Percentiles rank a stretch among this genome's conserved stretches.
phyloP scores from a whole-genome alignment of 2,797 vertebrate species.

The Cirrhinus molitorella region DNA sequence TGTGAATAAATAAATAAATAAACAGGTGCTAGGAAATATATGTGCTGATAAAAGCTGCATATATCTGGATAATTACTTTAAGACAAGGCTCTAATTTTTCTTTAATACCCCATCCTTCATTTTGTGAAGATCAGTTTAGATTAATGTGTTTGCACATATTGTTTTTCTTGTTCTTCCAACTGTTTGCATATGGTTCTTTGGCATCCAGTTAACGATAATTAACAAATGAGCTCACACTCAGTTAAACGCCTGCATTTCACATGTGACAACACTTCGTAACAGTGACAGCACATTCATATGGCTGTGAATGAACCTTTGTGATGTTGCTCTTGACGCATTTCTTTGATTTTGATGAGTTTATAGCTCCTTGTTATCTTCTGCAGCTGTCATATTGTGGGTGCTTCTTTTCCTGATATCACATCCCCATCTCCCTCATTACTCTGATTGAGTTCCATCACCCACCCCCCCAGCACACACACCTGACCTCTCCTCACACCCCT shows the following conservation, averaged over 20 bases:
- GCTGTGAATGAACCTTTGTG: slow-evolving; percentile 31
- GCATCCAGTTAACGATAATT: not conserved
- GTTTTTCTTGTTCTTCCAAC: slow-evolving; percentile 6
- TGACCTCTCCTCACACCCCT: slow-evolving; percentile 32
- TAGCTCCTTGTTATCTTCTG: slow-evolving; percentile 47
- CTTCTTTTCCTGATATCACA: slow-evolving; percentile 31
- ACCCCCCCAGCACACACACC: slow-evolving; percentile 23
- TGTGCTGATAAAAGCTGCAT: slow-evolving; percentile 19
- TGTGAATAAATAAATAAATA: not conserved
- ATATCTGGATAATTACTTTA: slow-evolving; percentile 36
- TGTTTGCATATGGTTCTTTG: slow-evolving; percentile 5
- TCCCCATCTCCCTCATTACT: slow-evolving; percentile 12
- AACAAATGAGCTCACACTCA: slow-evolving; percentile 18
- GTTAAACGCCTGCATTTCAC: slow-evolving; percentile 10
- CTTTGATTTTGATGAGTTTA: slow-evolving; percentile 39
- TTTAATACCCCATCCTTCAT: slow-evolving; percentile 6
- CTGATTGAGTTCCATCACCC: slow-evolving; percentile 6
- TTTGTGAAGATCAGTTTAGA: not conserved
- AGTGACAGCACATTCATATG: slow-evolving; percentile 22
- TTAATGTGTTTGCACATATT: slow-evolving; percentile 15
- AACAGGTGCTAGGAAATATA: slow-evolving; percentile 31
- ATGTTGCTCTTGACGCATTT: slow-evolving; percentile 24
- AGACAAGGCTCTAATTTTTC: not conserved
- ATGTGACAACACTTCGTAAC: slow-evolving; percentile 4
- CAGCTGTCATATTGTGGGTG: slow-evolving; percentile 46